Evolutionary conservation across 1,140 invertebrate genomes (phyloP).

Genomic region (Agrypnia vestita): DNA sequence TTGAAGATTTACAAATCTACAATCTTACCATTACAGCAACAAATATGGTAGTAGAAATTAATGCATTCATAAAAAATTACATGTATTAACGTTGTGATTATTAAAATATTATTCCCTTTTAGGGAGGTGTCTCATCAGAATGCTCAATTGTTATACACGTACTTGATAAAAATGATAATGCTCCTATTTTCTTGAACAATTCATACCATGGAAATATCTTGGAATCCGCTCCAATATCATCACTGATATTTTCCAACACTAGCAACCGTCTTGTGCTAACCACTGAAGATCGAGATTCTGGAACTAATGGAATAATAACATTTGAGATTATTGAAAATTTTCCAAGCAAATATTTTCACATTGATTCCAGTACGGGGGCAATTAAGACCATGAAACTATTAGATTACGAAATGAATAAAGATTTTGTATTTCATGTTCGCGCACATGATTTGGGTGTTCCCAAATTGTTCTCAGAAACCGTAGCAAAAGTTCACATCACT

Average conservation of each 20-base stretch:
- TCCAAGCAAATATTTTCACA: conserved; percentile 81
- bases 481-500: conserved; percentile 79
- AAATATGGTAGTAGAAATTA: conserved; percentile 79
- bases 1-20: conserved; percentile 79
- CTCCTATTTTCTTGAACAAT: conserved; percentile 80
- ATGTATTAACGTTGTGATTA: not conserved
- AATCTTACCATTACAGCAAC: conserved; percentile 86
- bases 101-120: conserved; percentile 33
- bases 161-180: conserved; percentile 85
- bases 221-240: conserved; percentile 82
- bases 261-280: conserved; percentile 83
- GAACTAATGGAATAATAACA: conserved; percentile 84
- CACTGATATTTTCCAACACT: conserved; percentile 76
- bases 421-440: conserved; percentile 83
- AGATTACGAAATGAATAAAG: conserved; percentile 83
- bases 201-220: conserved; percentile 82
- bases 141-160: conserved; percentile 81
- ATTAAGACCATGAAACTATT: conserved; percentile 82
- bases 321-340: conserved; percentile 86
- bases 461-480: conserved; percentile 80
- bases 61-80: not conserved
- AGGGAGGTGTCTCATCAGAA: conserved; percentile 72
- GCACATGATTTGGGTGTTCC: conserved; percentile 84
- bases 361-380: conserved; percentile 89
- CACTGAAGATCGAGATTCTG: conserved; percentile 83